Evolutionary conservation across 2,113 vertebrate species (phyloP), one percentile per base, ranked within the genome.

Genomic region (Rhodinocichla rosea): DNA sequence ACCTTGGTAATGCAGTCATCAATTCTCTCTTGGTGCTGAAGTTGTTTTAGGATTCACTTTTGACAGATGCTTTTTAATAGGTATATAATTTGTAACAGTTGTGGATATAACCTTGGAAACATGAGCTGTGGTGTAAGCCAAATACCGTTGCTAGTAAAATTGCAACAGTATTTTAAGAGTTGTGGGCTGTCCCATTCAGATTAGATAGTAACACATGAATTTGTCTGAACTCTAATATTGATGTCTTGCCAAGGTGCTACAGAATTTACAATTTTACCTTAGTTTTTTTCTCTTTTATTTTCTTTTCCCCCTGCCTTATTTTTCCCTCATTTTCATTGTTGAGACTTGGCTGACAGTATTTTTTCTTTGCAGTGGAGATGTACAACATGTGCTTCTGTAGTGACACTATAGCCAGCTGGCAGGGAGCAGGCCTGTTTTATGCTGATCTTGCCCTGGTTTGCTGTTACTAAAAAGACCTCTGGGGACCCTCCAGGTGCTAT

Each of bases 21-120:
- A 64, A 6, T 68, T 93, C 49, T 59, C 6, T 73, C 52, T 75
- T 1, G 0, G 6, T 79, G 42, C 56, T 83, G 62, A 91, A 53
- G 50, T 84, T 89, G 37, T 84, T 84, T 65, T 65, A 57, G 74
- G n/a, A 85, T 87, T 87, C 37, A 50, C 53, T 92, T 90, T 50
- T 76, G 79, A 88, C 39, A 90, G n/a, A 35, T 70, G 50, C 28
- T 62, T 92, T 89, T 91, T 85, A 87, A 76, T 75, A 91, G 87
- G 45, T 74, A 33, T 55, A 17, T 77, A 79, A 73, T 89, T 92
- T 3, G 6, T 82, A 65, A 16, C n/a, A 65, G 62, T 92, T 92
- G 57, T 56, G 83, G 77, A 42, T 57, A 42, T 24, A 79, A 75
- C 49, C 18, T 89, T 92, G 65, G 89, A 89, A 94, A 45, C 7